These are phyloP conservation scores for Cotesia typhae DNA, from an alignment of 1,140 invertebrate genomes.

Conservation along the genomic window DNA sequence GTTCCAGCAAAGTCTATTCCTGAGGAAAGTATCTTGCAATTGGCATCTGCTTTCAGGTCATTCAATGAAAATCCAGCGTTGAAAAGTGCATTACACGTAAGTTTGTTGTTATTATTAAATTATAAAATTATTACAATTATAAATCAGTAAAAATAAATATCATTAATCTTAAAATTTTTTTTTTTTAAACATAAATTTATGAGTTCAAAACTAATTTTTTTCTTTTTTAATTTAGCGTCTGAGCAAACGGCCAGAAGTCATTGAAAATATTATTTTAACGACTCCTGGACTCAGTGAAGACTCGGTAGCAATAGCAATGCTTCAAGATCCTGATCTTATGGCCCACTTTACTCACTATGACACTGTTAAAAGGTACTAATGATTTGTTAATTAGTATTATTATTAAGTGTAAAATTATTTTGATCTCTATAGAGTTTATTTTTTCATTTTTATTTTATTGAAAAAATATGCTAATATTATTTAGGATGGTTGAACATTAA, in stretches of 20 bases:
- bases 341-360: constrained; percentile 65
- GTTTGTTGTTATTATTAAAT: too few relatives aligned
- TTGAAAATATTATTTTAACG: constrained; percentile 68
- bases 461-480: too few relatives aligned
- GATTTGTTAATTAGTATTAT: too few relatives aligned
- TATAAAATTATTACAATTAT: too few relatives aligned
- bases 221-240: constrained; percentile 59
- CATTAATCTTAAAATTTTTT: too few relatives aligned
- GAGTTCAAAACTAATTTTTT: constrained; percentile 18
- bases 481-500: too few relatives aligned
- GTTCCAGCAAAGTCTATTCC: constrained; percentile 51
- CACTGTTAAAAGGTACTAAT: constrained; percentile 62
- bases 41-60: constrained; percentile 63
- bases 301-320: constrained; percentile 67
- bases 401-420: too few relatives aligned
- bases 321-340: constrained; percentile 70
- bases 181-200: constrained; percentile 1
- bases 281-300: constrained; percentile 66
- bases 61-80: constrained; percentile 63
- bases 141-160: too few relatives aligned
- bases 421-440: too few relatives aligned
- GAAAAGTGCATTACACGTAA: constrained; percentile 65
- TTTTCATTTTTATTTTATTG: too few relatives aligned
- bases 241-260: constrained; percentile 64
- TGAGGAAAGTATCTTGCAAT: constrained; percentile 60